Evolutionary conservation across 2,888 invertebrate genomes (phyloP), one percentile per base, ranked within the genome.

Genomic region (Drosophila austrosaltans): DNA sequence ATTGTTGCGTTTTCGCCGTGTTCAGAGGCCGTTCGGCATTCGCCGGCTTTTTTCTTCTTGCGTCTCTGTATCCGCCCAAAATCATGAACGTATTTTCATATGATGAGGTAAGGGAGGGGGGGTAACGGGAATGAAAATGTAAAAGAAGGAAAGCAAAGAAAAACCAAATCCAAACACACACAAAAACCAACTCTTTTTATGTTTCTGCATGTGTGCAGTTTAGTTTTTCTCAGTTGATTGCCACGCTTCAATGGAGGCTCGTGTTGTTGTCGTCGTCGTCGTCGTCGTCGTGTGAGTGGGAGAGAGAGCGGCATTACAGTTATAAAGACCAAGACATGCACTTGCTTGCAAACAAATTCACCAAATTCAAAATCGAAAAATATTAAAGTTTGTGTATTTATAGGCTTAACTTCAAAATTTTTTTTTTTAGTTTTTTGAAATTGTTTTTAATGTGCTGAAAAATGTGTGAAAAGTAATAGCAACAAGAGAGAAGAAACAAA

Each of bases 231-330:
- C 79, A 78, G 81, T 82, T 76, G 80, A 78, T 80, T 89, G 87
- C 86, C 85, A 90, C 90, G 90, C 91, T 90, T 89, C 90, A 89
- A 87, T 90, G 91, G 84, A 83, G 90, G 87, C 75, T 74, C 63
- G 53, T 54, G 68, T 63, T 69, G 63, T 68, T 59, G 69, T 72
- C 64, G 69, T 58, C 60, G 67, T 36, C n/a, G 66, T 56, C 12
- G 40, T 53, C 60, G 67, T 36, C n/a, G 66, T 56, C 12, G 40
- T 53, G 73, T 53, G 57, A 64, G 62, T 63, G 68, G 61, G 39
- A 53, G 20, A 39, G 57, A 66, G 42, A 22, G 39, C 42, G 48
- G 28, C n/a, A 42, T 22, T 39, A 36, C 39, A 36, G 32, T 56
- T 36, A 56, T 8, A 57, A 57, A 57, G 36, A 39, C 36, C 57